Percentiles rank a stretch among this genome's conserved stretches.
Conservation (phyloP, 2,113 vertebrate species). For the Oenanthe oenanthe region DNA sequence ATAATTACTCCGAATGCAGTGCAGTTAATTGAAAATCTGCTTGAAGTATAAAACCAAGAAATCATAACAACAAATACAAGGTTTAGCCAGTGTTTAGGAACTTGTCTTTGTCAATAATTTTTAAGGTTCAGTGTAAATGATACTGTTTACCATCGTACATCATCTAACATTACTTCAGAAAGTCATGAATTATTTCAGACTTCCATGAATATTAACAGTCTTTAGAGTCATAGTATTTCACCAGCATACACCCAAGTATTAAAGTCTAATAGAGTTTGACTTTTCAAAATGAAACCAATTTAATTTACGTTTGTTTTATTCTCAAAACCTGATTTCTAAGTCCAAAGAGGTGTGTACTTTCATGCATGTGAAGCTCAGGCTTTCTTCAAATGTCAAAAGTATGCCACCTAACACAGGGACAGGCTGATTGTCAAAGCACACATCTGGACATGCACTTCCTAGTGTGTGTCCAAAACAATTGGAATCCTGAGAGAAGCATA, state of each 20-base stretch:
- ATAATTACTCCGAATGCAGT: slow-evolving; percentile 80
- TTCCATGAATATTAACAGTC: slow-evolving; percentile 81
- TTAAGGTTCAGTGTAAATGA: slow-evolving; percentile 81
- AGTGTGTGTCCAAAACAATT: background rate
- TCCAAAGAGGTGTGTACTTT: background rate
- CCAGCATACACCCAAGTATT: slow-evolving; percentile 74
- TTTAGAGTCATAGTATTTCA: slow-evolving; percentile 75
- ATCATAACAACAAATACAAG: slow-evolving; percentile 84
- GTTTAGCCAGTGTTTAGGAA: slow-evolving; percentile 82
- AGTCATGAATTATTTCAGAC: slow-evolving; percentile 80
- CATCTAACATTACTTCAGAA: slow-evolving; percentile 76
- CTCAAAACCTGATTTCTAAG: slow-evolving; percentile 47
- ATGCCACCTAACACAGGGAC: background rate
- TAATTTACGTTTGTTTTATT: slow-evolving; percentile 43
- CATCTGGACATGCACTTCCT: background rate
- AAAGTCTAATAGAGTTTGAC: slow-evolving; percentile 70
- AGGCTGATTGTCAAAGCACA: background rate
- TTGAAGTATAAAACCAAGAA: slow-evolving; percentile 83
- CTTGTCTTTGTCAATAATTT: slow-evolving; percentile 85
- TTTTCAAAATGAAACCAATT: slow-evolving; percentile 70
- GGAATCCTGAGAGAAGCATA: background rate
- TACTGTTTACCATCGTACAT: slow-evolving; percentile 80
- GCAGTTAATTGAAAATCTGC: slow-evolving; percentile 83
- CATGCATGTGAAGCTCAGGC: background rate
- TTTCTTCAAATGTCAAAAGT: background rate